Conservation (phyloP, 2,113 vertebrate species). For the Gymnobelideus leadbeateri region DNA sequence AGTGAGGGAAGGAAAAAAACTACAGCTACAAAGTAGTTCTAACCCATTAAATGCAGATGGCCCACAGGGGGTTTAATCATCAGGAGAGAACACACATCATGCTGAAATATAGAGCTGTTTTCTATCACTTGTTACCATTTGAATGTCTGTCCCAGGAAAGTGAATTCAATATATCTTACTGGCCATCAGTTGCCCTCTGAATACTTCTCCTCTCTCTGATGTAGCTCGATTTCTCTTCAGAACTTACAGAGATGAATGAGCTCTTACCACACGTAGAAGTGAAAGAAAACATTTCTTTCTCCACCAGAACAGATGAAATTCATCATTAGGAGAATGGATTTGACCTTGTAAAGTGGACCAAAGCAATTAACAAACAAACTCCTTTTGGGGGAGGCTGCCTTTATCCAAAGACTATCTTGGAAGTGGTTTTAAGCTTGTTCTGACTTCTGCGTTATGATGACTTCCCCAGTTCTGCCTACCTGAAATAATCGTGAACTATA, state of each 20-base stretch:
- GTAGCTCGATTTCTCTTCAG: constrained; percentile 87
- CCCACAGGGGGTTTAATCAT: constrained; percentile 87
- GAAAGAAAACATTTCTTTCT: constrained; percentile 91
- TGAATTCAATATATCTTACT: constrained; percentile 91
- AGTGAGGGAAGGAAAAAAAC: constrained; percentile 80
- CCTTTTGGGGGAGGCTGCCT: constrained; percentile 84
- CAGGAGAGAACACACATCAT: constrained; percentile 86
- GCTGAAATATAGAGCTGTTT: constrained; percentile 90
- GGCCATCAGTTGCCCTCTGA: constrained; percentile 90
- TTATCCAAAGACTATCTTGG: constrained; percentile 82
- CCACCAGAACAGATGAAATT: constrained; percentile 93
- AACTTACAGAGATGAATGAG: constrained; percentile 91
- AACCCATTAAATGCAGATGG: constrained; percentile 89
- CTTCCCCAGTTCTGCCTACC: constrained; percentile 52
- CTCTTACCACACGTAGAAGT: constrained; percentile 90
- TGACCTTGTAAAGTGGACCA: constrained; percentile 96
- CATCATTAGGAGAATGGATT: constrained; percentile 97
- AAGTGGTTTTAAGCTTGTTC: constrained; percentile 75
- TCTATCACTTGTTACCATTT: constrained; percentile 91
- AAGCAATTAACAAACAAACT: constrained; percentile 95
- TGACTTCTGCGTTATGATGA: constrained; percentile 81
- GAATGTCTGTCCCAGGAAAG: constrained; percentile 89
- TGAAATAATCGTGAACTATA: constrained; percentile 5
- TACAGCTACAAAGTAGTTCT: constrained; percentile 88
- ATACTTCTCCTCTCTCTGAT: constrained; percentile 89